Evolutionary conservation across 2,113 vertebrate species (phyloP), one percentile per base, ranked within the genome.

Genomic region (Hiodon alosoides): DNA sequence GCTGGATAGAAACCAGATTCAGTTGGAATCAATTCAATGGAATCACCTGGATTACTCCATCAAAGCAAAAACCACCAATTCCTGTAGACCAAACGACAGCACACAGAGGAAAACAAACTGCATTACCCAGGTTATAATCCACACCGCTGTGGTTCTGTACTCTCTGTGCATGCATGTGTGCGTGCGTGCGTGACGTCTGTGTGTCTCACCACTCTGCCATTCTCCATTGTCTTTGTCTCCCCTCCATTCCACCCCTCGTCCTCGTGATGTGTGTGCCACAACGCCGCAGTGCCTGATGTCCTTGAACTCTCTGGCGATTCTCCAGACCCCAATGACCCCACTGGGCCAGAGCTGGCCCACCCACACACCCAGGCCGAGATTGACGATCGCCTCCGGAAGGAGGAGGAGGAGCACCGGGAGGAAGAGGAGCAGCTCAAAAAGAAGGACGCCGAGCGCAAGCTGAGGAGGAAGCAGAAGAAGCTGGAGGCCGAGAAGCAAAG

Each of bases 231-330:
- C 2, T 76, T 64, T 77, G 62, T 79, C 67, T 65, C 54, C 66
- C 53, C 74, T 8, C 69, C 76, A 31, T 69, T 47, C 59, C 67
- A 2, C 13, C 67, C 16, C 59, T 11, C 59, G 14, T 71, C 9
- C 57, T 67, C 85, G 72, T 16, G 53, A 79, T 77, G 51, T 54
- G 73, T 71, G 71, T 75, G 79, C 67, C 84, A 51, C 67, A 73
- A 58, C 48, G 77, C 72, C 84, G 69, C 82, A 85, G 81, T 85
- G 80, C 85, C 85, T 79, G 89, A 94, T 3, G 71, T 51, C 77
- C 81, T 64, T 76, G 90, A 94, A 80, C 73, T 92, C 80, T 97
- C 94, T 88, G 95, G 93, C 78, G 91, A 96, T 85, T 93, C 91
- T 83, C 88, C 93, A 90, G 91, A 91, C 73, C 88, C 87, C 82